phyloP scores from a whole-genome alignment of 2,888 invertebrate species.

The Bruchidius siliquastri region DNA sequence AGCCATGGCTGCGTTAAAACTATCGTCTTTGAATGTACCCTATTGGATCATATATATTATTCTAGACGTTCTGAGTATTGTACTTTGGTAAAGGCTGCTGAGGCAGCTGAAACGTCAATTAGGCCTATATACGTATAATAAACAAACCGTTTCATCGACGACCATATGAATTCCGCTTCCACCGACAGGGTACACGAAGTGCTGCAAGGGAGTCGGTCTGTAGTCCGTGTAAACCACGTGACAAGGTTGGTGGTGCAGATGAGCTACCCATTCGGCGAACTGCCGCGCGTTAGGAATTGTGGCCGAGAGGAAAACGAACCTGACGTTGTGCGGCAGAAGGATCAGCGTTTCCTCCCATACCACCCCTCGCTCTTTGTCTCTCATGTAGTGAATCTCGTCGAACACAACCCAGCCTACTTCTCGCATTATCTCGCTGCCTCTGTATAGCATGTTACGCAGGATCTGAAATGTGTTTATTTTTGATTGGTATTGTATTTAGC shows the following conservation, averaged over 20 bases:
- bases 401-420: constrained; percentile 99
- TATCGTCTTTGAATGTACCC: constrained; percentile 95
- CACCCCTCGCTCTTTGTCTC: constrained; percentile 97
- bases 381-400: constrained; percentile 99
- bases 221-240: constrained; percentile 99
- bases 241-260: constrained; percentile 93
- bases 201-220: constrained; percentile 94
- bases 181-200: constrained; percentile 96
- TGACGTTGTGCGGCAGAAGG: constrained; percentile 93
- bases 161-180: constrained; percentile 96
- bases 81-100: no score
- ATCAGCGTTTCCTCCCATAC: constrained; percentile 99
- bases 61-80: no score
- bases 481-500: no score
- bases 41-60: constrained; percentile 35
- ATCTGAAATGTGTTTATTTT: constrained; percentile 61
- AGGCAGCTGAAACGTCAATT: no score
- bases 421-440: constrained; percentile 97
- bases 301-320: constrained; percentile 97
- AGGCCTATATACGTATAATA: no score
- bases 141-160: constrained; percentile 76
- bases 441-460: constrained; percentile 94
- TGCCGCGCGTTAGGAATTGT: constrained; percentile 99
- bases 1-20: constrained; percentile 96
- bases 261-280: constrained; percentile 91